Percentiles rank a stretch among this genome's conserved stretches.
Evolutionary conservation across 2,113 vertebrate genomes (phyloP).

Genomic region (Periophthalmus modestus): DNA sequence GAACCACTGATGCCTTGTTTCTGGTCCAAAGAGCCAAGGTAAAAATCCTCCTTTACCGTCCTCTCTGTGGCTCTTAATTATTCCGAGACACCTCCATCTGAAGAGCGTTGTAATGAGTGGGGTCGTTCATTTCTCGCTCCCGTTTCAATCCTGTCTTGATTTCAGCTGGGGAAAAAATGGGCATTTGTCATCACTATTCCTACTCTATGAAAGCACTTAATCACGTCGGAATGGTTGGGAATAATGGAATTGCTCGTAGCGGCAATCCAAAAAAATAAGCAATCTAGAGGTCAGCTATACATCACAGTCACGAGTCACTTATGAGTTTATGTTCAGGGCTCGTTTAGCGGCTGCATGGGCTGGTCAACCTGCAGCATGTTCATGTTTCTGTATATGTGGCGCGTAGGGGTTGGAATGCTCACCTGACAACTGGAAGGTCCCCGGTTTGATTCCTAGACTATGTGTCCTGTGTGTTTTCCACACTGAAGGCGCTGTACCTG

Average conservation of each 20-base stretch:
- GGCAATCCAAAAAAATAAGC: conserved; percentile 25
- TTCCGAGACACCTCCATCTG: conserved; percentile 5
- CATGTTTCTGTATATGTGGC: background rate
- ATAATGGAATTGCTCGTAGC: conserved; percentile 23
- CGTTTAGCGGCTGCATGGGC: conserved; percentile 22
- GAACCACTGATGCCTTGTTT: too few species aligned
- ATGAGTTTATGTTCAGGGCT: conserved; percentile 20
- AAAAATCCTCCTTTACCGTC: background rate
- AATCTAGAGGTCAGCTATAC: conserved; percentile 23
- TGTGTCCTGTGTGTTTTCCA: too few species aligned
- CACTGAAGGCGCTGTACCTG: too few species aligned
- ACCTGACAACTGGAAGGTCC: too few species aligned
- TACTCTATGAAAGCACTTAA: conserved; percentile 26
- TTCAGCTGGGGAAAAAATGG: conserved; percentile 14
- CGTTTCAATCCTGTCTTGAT: conserved; percentile 34
- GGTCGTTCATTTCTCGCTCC: conserved; percentile 22
- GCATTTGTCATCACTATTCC: conserved; percentile 28
- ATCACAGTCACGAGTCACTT: conserved; percentile 32
- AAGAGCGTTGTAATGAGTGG: conserved; percentile 22
- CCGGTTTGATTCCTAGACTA: too few species aligned
- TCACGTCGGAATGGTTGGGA: conserved; percentile 22
- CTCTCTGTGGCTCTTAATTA: conserved; percentile 16
- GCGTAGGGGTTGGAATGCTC: too few species aligned
- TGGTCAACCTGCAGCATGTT: background rate
- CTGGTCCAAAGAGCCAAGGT: too few species aligned